These are phyloP conservation scores for Hirtodrosophila duncani DNA, from an alignment of 2,888 invertebrate genomes.

Conservation along the genomic window DNA sequence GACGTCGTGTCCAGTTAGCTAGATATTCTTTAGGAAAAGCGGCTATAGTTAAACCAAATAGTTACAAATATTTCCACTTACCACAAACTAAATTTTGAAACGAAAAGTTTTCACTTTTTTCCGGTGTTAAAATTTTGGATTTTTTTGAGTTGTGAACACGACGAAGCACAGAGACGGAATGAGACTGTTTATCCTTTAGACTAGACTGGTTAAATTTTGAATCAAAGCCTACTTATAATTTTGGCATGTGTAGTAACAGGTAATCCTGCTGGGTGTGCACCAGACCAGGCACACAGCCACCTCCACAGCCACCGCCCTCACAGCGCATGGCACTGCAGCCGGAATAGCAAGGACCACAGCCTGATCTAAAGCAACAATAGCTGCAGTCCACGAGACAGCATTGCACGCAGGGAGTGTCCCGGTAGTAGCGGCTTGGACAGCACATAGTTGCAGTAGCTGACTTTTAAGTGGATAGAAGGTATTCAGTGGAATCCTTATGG, in stretches of 20 bases:
- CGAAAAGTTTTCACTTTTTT: slow-evolving; percentile 19
- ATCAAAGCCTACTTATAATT: too few species aligned
- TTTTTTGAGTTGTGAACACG: slow-evolving; percentile 36
- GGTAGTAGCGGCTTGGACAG: slow-evolving; percentile 50
- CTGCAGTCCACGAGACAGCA: slow-evolving; percentile 56
- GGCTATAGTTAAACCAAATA: background rate
- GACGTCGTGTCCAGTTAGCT: background rate
- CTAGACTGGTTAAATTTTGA: too few species aligned
- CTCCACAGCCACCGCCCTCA: too few species aligned
- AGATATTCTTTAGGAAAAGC: background rate
- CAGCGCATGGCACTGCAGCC: too few species aligned
- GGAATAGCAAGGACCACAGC: slow-evolving; percentile 36
- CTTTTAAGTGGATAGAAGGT: too few species aligned
- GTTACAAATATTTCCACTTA: background rate
- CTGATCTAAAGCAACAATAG: slow-evolving; percentile 40
- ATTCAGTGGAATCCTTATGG: too few species aligned
- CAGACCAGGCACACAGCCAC: too few species aligned
- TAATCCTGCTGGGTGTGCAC: too few species aligned
- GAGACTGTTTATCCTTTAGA: too few species aligned
- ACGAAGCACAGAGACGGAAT: slow-evolving; percentile 31
- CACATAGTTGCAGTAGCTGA: slow-evolving; percentile 40
- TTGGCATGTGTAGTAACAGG: too few species aligned
- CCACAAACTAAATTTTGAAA: slow-evolving; percentile 16
- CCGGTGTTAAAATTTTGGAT: slow-evolving; percentile 1
- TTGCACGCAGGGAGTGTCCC: slow-evolving; percentile 48